phyloP scores from a whole-genome alignment of 2,888 invertebrate species.

The Andricus quercusramuli region DNA sequence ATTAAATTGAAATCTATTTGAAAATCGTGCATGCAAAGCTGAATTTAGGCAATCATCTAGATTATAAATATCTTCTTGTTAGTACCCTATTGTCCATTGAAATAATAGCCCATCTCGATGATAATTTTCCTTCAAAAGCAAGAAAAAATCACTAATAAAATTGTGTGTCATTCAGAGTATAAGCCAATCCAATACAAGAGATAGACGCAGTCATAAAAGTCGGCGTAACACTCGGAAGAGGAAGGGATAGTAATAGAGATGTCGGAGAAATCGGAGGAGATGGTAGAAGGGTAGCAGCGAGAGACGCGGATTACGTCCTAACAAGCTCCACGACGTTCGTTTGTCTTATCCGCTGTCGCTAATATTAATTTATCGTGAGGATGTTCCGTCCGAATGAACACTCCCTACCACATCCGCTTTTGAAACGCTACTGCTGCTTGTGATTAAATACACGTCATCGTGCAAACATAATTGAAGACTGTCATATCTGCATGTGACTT shows the following conservation, averaged over 20 bases:
- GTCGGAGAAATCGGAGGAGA: slow-evolving; percentile 44
- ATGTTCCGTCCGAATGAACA: slow-evolving; percentile 57
- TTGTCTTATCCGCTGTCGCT: slow-evolving; percentile 78
- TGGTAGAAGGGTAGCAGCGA: slow-evolving; percentile 58
- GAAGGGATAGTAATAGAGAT: slow-evolving; percentile 51
- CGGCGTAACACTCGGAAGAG: slow-evolving; percentile 31
- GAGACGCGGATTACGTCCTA: slow-evolving; percentile 75
- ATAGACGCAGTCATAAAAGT: neutral
- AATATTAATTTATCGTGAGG: slow-evolving; percentile 76
- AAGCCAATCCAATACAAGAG: neutral
- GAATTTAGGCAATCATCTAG: too few species aligned
- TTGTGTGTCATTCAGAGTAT: neutral
- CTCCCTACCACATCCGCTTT: slow-evolving; percentile 46
- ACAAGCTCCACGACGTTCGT: slow-evolving; percentile 78
- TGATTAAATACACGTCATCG: slow-evolving; percentile 54
- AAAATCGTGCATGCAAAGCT: too few species aligned
- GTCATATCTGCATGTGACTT: neutral
- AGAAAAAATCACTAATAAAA: neutral
- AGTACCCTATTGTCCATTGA: too few species aligned
- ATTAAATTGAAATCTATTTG: too few species aligned
- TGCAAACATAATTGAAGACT: slow-evolving; percentile 55
- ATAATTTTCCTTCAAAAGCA: neutral
- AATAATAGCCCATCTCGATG: neutral
- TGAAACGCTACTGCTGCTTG: slow-evolving; percentile 48
- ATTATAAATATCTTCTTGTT: too few species aligned